Conservation (phyloP, 2,888 invertebrate genomes). For the Herminia tarsipennalis region DNA sequence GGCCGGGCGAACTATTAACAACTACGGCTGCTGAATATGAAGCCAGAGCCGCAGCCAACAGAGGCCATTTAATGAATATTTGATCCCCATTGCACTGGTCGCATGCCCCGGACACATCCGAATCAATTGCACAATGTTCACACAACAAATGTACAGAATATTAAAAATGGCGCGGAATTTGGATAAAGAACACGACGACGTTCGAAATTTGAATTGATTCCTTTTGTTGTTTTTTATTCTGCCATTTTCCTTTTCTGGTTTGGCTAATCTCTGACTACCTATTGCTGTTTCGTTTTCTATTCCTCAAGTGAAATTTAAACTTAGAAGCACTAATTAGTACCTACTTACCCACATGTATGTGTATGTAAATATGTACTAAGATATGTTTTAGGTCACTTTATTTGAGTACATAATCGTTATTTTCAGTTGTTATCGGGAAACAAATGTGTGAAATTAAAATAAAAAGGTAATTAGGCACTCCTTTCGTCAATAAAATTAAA, state of each 20-base stretch:
- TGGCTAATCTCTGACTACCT: not conserved
- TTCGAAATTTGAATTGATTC: slow-evolving; percentile 2
- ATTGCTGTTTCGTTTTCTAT: too few relatives aligned
- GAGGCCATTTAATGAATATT: slow-evolving; percentile 77
- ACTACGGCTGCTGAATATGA: slow-evolving; percentile 75
- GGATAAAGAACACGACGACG: not conserved
- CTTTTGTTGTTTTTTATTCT: not conserved
- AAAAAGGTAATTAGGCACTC: too few relatives aligned
- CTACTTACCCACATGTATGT: too few relatives aligned
- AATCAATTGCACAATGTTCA: slow-evolving; percentile 61
- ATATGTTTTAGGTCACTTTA: too few relatives aligned
- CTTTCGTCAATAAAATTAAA: too few relatives aligned
- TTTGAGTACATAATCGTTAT: too few relatives aligned
- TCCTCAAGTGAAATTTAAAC: too few relatives aligned
- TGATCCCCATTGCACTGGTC: slow-evolving; percentile 64
- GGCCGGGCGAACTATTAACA: slow-evolving; percentile 74
- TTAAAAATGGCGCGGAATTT: slow-evolving; percentile 25
- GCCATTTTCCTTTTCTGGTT: not conserved
- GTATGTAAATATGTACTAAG: too few relatives aligned
- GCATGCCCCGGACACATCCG: slow-evolving; percentile 59
- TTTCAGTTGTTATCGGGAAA: too few relatives aligned
- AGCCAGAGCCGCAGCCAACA: slow-evolving; percentile 55
- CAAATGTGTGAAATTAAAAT: too few relatives aligned
- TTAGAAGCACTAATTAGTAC: too few relatives aligned
- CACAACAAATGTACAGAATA: slow-evolving; percentile 38